Percentiles rank a stretch among this genome's conserved stretches.
Evolutionary conservation across 1,140 invertebrate genomes (phyloP).

Genomic region (Kradibia gibbosae): DNA sequence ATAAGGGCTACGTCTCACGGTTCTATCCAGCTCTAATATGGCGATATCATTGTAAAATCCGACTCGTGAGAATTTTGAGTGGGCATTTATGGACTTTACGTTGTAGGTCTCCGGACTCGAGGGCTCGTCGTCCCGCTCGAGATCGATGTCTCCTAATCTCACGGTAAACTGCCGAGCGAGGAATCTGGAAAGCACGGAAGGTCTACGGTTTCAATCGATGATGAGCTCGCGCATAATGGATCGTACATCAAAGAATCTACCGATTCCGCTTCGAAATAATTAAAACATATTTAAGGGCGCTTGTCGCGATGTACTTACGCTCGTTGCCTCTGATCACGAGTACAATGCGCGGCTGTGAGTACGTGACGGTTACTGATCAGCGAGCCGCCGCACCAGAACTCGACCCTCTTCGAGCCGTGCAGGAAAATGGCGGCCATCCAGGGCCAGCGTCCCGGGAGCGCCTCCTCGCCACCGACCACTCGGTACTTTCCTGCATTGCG

Average conservation of each 20-base stretch:
- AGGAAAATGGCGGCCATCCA: conserved; percentile 96
- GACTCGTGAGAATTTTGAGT: conserved; percentile 85
- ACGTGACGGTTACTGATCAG: conserved; percentile 86
- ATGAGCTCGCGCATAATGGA: no score
- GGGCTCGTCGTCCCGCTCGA: conserved; percentile 85
- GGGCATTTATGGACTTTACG: conserved; percentile 84
- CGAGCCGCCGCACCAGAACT: conserved; percentile 96
- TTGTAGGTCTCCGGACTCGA: conserved; percentile 84
- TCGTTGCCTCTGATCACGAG: conserved; percentile 86
- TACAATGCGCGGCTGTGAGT: conserved; percentile 94
- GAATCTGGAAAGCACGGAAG: conserved; percentile 77
- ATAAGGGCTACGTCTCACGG: conserved; percentile 85
- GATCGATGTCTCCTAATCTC: conserved; percentile 89
- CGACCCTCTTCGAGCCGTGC: conserved; percentile 86
- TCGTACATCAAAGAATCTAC: no score
- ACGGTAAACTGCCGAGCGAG: conserved; percentile 89
- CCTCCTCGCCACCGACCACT: conserved; percentile 90
- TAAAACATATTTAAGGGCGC: background rate
- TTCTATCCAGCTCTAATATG: conserved; percentile 81
- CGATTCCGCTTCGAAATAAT: no score
- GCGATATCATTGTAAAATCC: conserved; percentile 96
- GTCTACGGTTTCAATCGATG: background rate
- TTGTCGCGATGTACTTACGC: conserved; percentile 78
- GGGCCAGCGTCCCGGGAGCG: conserved; percentile 87
- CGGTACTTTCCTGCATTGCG: conserved; percentile 86